A percentile compares a stretch with the other conserved stretches of the same genome.
Evolutionary conservation across 2,888 invertebrate species (phyloP).

Genomic region (Cryptus viduatorius): DNA sequence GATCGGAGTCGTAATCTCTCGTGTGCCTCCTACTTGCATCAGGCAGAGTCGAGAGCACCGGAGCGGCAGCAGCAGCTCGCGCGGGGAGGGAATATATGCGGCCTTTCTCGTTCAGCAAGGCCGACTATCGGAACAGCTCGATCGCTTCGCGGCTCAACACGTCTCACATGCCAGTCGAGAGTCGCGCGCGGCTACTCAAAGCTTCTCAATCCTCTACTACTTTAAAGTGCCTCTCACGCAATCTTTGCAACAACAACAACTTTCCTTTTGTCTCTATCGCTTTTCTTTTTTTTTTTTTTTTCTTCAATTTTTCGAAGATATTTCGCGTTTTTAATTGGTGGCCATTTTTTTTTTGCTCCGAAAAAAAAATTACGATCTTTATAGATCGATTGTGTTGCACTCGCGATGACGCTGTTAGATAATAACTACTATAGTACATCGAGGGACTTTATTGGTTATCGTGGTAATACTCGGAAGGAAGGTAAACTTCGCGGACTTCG

Average conservation of each 20-base stretch:
- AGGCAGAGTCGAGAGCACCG: conserved; percentile 22
- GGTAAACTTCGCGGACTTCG: conserved; percentile 74
- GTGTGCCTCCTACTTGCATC: conserved; percentile 64
- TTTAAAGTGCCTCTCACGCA: conserved; percentile 33
- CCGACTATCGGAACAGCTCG: conserved; percentile 70
- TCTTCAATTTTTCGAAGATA: background rate
- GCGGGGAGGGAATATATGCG: conserved; percentile 60
- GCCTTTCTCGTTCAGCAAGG: conserved; percentile 73
- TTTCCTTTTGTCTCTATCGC: conserved; percentile 24
- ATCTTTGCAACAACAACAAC: conserved; percentile 46
- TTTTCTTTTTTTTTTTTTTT: background rate
- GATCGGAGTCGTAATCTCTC: conserved; percentile 66
- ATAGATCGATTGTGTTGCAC: background rate
- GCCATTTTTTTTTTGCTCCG: background rate
- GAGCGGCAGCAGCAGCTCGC: conserved; percentile 42
- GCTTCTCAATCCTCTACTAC: conserved; percentile 47
- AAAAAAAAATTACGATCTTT: background rate
- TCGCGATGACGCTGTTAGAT: background rate
- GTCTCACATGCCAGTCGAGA: conserved; percentile 49
- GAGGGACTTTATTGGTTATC: background rate
- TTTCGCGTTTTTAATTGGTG: no score
- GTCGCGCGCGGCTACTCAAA: conserved; percentile 43
- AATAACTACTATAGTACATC: conserved; percentile 20
- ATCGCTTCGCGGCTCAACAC: conserved; percentile 63
- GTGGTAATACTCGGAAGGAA: background rate